phyloP scores from a whole-genome alignment of 2,888 invertebrate species.

The Luperina testacea region DNA sequence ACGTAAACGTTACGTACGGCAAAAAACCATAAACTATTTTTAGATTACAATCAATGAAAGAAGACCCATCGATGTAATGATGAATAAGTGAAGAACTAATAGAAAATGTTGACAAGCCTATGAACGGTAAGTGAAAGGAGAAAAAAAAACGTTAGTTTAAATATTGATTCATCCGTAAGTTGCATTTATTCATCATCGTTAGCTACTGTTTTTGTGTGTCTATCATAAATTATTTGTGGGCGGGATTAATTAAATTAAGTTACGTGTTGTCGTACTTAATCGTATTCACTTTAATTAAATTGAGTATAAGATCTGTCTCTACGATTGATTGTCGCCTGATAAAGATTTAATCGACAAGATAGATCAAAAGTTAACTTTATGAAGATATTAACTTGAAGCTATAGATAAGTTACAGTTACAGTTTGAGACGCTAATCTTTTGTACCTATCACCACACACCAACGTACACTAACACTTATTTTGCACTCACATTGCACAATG shows the following conservation, averaged over 20 bases:
- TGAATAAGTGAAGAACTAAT: slow-evolving; percentile 16
- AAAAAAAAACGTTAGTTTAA: background rate
- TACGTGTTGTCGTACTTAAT: background rate
- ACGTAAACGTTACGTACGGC: no score
- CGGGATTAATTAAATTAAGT: background rate
- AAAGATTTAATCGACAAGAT: background rate
- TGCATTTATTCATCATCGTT: slow-evolving; percentile 8
- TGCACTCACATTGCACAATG: slow-evolving; percentile 77
- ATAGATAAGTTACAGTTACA: no score
- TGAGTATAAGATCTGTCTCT: background rate
- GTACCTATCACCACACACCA: slow-evolving; percentile 40
- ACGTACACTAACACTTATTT: slow-evolving; percentile 65
- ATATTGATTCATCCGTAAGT: background rate
- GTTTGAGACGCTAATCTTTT: slow-evolving; percentile 17
- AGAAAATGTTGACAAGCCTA: slow-evolving; percentile 8
- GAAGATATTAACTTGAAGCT: background rate
- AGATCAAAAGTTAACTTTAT: background rate
- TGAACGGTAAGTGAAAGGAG: slow-evolving; percentile 40
- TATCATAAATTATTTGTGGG: background rate
- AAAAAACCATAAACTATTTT: background rate
- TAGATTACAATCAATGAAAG: background rate
- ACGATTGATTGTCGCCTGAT: background rate
- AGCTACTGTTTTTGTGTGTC: slow-evolving; percentile 9
- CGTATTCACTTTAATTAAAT: background rate
- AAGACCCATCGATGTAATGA: background rate